Percentiles rank a stretch among this genome's conserved stretches.
Conservation (phyloP, 2,113 vertebrate genomes). For the Lagopus muta region DNA sequence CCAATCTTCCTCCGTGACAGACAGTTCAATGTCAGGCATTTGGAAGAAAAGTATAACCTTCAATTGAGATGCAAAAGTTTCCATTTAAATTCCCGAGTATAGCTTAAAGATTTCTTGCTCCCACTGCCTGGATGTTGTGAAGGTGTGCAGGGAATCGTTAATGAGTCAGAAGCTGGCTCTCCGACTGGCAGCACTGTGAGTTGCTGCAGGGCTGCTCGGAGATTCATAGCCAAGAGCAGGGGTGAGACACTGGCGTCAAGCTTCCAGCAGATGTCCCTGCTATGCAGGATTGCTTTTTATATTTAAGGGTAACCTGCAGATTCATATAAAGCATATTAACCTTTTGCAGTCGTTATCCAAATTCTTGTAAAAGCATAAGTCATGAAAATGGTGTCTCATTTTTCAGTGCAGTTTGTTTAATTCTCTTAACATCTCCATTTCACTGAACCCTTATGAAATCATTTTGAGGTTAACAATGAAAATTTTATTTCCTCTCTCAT, state of each 20-base stretch:
- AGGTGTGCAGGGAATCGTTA: background rate
- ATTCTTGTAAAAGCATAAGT: constrained; percentile 40
- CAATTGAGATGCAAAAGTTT: constrained; percentile 39
- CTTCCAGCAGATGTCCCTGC: constrained; percentile 71
- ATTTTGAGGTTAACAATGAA: constrained; percentile 46
- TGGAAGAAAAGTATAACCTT: background rate
- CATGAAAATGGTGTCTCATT: constrained; percentile 11
- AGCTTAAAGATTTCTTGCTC: background rate
- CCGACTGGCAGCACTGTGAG: background rate
- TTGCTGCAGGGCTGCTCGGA: fast-evolving
- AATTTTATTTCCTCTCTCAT: background rate
- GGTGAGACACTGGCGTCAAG: background rate
- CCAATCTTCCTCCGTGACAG: background rate
- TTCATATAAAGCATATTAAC: constrained; percentile 34
- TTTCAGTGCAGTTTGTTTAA: constrained; percentile 62
- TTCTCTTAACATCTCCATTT: constrained; percentile 33
- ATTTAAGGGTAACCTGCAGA: background rate
- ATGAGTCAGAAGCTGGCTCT: background rate
- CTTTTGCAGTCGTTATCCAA: constrained; percentile 48
- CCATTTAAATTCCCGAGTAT: background rate
- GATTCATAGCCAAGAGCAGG: fast-evolving
- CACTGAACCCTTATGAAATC: constrained; percentile 20
- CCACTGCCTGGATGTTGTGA: background rate
- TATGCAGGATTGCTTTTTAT: background rate
- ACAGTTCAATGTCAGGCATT: constrained; percentile 8